Percentiles rank a stretch among this genome's conserved stretches.
These are phyloP conservation scores for Ophioninae sp. DNA, from an alignment of 2,888 invertebrate species.

Conservation along the genomic window DNA sequence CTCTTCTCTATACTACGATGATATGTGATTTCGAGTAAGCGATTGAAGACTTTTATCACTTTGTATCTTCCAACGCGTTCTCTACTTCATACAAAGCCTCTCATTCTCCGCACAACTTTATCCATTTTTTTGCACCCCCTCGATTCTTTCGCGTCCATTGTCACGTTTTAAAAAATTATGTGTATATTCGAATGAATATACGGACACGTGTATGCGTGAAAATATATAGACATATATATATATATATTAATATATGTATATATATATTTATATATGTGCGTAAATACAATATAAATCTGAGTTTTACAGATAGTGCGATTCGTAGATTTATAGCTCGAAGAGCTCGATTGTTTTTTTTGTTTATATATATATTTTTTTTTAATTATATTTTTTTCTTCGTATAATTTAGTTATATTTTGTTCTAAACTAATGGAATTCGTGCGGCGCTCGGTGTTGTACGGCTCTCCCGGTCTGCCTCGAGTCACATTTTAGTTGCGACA, in stretches of 20 bases:
- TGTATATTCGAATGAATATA: too few relatives aligned
- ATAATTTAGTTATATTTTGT: constrained; percentile 29
- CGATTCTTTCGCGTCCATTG: constrained; percentile 9
- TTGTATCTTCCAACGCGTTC: constrained; percentile 18
- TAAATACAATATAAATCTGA: constrained; percentile 7
- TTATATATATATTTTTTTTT: neutral
- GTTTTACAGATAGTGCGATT: constrained; percentile 4
- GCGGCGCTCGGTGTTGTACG: constrained; percentile 62
- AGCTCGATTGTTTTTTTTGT: constrained; percentile 34
- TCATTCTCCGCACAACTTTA: constrained; percentile 4
- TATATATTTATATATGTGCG: constrained; percentile 9
- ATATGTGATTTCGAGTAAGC: constrained; percentile 60
- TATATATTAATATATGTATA: constrained; percentile 17
- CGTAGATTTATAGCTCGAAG: constrained; percentile 32
- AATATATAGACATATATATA: neutral
- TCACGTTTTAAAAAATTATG: constrained; percentile 13
- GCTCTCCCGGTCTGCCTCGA: constrained; percentile 72
- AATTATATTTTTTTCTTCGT: constrained; percentile 8
- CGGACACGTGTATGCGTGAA: too few relatives aligned
- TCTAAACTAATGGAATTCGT: constrained; percentile 66
- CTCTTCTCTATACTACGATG: constrained; percentile 48
- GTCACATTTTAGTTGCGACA: constrained; percentile 76
- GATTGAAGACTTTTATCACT: constrained; percentile 17
- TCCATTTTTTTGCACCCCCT: constrained; percentile 13
- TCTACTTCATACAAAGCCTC: neutral